Conservation (phyloP, 2,888 invertebrate genomes). For the Aleiodes leptofemur region DNA sequence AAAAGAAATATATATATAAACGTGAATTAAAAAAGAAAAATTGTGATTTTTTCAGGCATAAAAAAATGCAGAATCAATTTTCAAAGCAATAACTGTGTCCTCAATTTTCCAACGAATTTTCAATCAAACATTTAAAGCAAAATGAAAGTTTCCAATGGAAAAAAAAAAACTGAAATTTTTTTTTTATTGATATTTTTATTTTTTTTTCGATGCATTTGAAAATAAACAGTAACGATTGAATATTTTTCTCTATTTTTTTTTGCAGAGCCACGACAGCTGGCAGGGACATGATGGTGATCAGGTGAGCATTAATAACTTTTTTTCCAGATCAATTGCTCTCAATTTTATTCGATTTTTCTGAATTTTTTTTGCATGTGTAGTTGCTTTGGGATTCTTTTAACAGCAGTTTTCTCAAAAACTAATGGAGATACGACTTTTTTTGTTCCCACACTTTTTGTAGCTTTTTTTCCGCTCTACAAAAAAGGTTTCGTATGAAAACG, state of each 20-base stretch:
- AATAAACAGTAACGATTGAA: conserved; percentile 11
- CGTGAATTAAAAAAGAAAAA: neutral
- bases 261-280: conserved; percentile 81
- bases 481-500: too few species aligned
- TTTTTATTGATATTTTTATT: conserved; percentile 14
- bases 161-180: too few species aligned
- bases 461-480: too few species aligned
- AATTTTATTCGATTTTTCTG: neutral
- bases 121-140: conserved; percentile 9
- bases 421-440: too few species aligned
- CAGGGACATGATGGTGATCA: conserved; percentile 80
- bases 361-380: conserved; percentile 3
- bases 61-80: conserved; percentile 10
- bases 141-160: neutral
- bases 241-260: conserved; percentile 60
- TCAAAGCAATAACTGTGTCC: neutral
- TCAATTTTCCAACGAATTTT: conserved; percentile 6
- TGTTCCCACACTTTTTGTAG: too few species aligned
- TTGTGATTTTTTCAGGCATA: conserved; percentile 8
- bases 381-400: neutral
- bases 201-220: neutral
- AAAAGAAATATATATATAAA: neutral
- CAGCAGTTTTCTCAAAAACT: too few species aligned
- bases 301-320: conserved; percentile 72
- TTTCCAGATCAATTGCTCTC: conserved; percentile 6